Conservation (phyloP, 35 echinoderm and acorn worm genomes). For the Amphiura filiformis region DNA sequence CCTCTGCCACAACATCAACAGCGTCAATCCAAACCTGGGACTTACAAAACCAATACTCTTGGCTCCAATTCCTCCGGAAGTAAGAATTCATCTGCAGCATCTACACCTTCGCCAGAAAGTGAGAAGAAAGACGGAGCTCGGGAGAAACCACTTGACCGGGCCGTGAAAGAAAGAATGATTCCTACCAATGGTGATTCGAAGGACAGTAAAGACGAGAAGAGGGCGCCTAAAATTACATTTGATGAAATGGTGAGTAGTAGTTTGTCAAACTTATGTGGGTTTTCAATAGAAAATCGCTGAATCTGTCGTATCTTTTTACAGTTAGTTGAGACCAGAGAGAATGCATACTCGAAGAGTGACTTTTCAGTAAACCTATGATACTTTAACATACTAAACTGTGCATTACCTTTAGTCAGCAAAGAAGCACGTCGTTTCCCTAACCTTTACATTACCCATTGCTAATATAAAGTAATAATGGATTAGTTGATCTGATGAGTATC, state of each 20-base stretch:
- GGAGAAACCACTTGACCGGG: background rate
- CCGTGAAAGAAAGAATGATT: background rate
- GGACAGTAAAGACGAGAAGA: background rate
- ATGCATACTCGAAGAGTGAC: no score
- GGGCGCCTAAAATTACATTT: background rate
- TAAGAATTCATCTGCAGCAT: background rate
- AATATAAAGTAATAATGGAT: no score
- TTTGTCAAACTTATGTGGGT: no score
- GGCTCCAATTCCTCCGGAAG: background rate
- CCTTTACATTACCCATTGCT: no score
- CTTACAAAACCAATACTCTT: background rate
- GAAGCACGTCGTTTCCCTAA: no score
- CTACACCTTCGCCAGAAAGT: background rate
- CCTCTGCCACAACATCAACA: background rate
- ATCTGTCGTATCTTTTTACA: no score
- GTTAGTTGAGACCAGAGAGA: no score
- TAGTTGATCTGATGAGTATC: no score
- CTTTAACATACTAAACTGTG: no score
- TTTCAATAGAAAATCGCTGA: no score
- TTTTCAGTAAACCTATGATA: no score
- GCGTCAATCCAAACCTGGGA: background rate
- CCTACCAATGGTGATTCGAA: background rate
- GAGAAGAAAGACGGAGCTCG: background rate
- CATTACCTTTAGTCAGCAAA: no score
- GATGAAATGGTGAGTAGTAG: background rate